Base-by-base conservation (phyloP, 2,888 invertebrate species). In the Subacronicta megacephala region DNA sequence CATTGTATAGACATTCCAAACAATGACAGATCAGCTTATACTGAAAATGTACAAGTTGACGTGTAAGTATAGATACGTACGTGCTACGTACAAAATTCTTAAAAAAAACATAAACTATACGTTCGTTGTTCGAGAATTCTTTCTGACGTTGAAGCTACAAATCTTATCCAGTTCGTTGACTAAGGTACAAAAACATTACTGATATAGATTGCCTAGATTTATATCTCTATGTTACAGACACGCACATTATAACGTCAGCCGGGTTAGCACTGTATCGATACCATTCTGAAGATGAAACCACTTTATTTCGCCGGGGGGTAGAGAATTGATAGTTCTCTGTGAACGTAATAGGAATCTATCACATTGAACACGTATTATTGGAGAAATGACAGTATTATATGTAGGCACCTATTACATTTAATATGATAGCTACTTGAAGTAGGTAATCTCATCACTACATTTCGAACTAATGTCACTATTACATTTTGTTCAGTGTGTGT, bases 201-300 rank as follows among this genome's bases (percentile, higher is more conserved):
- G 51, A 33, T 51, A 47, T 17, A 44, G 33, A 61, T 63, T 33
- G 38, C 15, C 36, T 35, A 51, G 56, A 65, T 57, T n/a, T n/a
- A n/a, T n/a, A 50, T 2, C 4, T 62, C 62, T 64, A 62, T 44
- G 43, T 44, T 44, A 57, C 16, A 69, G 64, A 58, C 65, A 69
- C 69, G 70, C 65, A 58, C 47, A 20, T 38, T 33, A 40, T 66
- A 69, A 66, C 66, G 53, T 70, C 71, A 62, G 56, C 9, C 23
- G 50, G 58, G 54, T 55, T 54, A 45, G 51, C n/a, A 37, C 23
- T 49, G 37, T 63, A 59, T 53, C 56, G 62, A 59, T 69, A 58
- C 50, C 52, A 52, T 17, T 43, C 51, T 6, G 20, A 35, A 55
- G 51, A 73, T 69, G 47, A 63, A 72, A 66, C 59, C 59, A 72